Evolutionary conservation across 2,888 invertebrate species (phyloP), one percentile per base, ranked within the genome.

Genomic region (Scrobipalpa costella): DNA sequence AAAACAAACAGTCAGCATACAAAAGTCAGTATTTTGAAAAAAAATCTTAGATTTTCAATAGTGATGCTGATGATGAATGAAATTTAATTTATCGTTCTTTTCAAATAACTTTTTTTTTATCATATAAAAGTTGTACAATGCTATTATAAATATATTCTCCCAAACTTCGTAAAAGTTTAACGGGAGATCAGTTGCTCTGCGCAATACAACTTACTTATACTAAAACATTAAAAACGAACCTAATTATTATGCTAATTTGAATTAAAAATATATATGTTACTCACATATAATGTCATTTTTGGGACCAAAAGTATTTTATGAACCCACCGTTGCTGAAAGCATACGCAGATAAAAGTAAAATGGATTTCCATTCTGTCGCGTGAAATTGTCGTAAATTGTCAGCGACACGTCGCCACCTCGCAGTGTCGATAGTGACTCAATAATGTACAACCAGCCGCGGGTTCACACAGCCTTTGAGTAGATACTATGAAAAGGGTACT

Each of bases 391-490:
- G 34, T 55, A 34, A 55, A 55, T 55, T 34, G 55, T 34, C 49
- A 27, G 27, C 27, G 27, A 27, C 27, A 27, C 27, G 13, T 13
- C 55, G 55, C 34, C 55, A 55, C 55, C 55, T 55, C n/a, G 33
- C 34, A 9, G 11, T 55, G 27, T 34, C 55, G 55, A 55, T 34
- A 34, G 55, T 55, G 55, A 40, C 57, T 57, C 57, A 57, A 57
- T 57, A 57, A 58, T 58, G 38, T 33, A 40, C n/a, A 15, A 15
- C 58, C 38, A 9, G 19, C 38, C 36, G 58, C 6, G 58, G 17
- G 19, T 21, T 40, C 40, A 13, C 38, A 58, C 58, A 44, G n/a
- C 2, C n/a, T 17, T n/a, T 19, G 27, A 19, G 27, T 57, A 15
- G 17, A 38, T 19, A 7, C 11, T 27, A 13, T 27, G 27, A 44